Percentiles rank a stretch among this genome's conserved stretches.
These are phyloP conservation scores for Opisthocomus hoazin DNA, from an alignment of 2,113 vertebrate species.

Conservation along the genomic window DNA sequence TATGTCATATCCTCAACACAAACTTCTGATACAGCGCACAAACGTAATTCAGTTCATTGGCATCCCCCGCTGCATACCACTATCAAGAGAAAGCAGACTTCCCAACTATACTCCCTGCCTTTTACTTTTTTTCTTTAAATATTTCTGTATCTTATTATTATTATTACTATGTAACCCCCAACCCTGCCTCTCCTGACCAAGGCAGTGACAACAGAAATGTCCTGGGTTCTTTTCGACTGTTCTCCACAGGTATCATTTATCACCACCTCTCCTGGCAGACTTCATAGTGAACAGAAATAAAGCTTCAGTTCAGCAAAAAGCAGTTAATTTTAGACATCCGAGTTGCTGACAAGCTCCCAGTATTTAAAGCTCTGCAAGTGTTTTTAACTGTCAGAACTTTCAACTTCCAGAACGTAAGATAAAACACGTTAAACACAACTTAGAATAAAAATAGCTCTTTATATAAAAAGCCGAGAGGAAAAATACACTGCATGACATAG, in stretches of 20 bases:
- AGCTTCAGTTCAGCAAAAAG: background rate
- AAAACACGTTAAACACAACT: background rate
- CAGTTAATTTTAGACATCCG: background rate
- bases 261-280: background rate
- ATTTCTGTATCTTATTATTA: too few species aligned
- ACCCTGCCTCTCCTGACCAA: background rate
- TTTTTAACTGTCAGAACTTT: background rate
- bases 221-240: accelerated
- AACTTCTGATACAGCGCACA: background rate
- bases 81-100: background rate
- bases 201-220: background rate
- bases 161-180: too few species aligned
- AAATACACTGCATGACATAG: background rate
- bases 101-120: accelerated
- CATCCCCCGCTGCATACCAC: background rate
- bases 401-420: accelerated
- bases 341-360: background rate
- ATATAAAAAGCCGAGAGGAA: slow-evolving; percentile 19
- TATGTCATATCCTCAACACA: background rate
- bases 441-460: slow-evolving; percentile 12
- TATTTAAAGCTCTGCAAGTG: background rate
- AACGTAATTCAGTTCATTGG: background rate
- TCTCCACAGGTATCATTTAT: background rate
- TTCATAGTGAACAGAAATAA: background rate
- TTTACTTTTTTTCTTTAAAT: background rate